Evolutionary conservation across 2,113 vertebrate genomes (phyloP).

Genomic region (Albula glossodonta): DNA sequence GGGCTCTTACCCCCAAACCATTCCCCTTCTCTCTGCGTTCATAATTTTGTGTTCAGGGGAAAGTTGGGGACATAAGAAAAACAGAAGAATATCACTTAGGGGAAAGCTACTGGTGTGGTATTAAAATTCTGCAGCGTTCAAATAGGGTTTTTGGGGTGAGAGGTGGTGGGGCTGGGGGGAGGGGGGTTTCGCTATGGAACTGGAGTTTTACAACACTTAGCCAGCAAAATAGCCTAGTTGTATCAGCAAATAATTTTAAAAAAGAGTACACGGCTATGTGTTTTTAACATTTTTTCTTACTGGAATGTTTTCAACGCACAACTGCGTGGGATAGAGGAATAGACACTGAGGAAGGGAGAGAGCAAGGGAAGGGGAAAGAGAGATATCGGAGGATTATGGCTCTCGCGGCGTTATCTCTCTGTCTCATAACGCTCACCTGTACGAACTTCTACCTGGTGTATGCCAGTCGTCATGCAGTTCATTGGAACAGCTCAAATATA

Average conservation of each 20-base stretch:
- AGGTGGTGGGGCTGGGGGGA: not conserved
- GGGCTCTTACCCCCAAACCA: not conserved
- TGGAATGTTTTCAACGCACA: slow-evolving; percentile 25
- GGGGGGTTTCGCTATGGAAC: slow-evolving; percentile 23
- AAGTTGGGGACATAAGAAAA: slow-evolving; percentile 13
- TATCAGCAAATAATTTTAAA: not conserved
- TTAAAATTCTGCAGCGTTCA: slow-evolving; percentile 15
- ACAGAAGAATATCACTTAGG: not conserved
- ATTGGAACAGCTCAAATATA: slow-evolving; percentile 95
- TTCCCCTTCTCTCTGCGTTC: not conserved
- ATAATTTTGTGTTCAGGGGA: not conserved
- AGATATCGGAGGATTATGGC: slow-evolving; percentile 66
- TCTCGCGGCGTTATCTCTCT: slow-evolving; percentile 65
- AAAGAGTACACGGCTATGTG: not conserved
- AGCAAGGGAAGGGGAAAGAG: slow-evolving; percentile 35
- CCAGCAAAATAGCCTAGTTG: slow-evolving; percentile 19
- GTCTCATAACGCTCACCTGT: slow-evolving; percentile 75
- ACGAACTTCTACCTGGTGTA: slow-evolving; percentile 67
- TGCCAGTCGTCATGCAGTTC: slow-evolving; percentile 86
- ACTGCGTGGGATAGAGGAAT: slow-evolving; percentile 20
- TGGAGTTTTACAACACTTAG: slow-evolving; percentile 21
- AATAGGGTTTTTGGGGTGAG: slow-evolving; percentile 11
- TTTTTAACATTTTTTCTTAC: not conserved
- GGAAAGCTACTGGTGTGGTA: not conserved
- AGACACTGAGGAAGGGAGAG: slow-evolving; percentile 23